Base-by-base conservation (phyloP, 2,888 invertebrate genomes). In the Eupithecia pulchellata region DNA sequence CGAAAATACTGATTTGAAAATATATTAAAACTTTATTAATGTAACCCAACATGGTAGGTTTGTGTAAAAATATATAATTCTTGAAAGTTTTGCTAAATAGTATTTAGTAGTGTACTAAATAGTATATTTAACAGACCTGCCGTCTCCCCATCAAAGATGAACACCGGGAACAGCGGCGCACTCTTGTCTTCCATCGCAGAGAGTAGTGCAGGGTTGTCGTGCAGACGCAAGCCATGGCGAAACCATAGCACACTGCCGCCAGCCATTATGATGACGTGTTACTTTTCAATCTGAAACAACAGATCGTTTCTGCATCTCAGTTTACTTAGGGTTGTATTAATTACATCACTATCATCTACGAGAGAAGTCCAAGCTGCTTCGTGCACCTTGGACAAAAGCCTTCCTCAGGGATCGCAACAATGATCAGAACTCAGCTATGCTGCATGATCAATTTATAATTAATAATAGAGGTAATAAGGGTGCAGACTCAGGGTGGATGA, bases 121-220 rank as follows among this genome's bases (percentile, higher is more conserved):
- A n/a, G n/a, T n/a, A n/a, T n/a, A n/a, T n/a, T n/a, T n/a, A n/a
- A 27, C 29, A 32, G 32, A 96, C 97, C 96, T 78, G 96, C 96
- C 75, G 96, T 96, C 85, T 96, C 95, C n/a, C 96, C 97, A 86
- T 97, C 97, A 82, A 97, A 97, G 77, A 97, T 96, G 82, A 96
- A 97, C 2, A 97, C 80, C 0, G 96, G 96, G 78, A 96, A 95
- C 79, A 97, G 90, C 0, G 92, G 91, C n/a, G 71, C 78, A 1
- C 55, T 79, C 63, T 73, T 82, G 64, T 93, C 88, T 69, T 89
- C 86, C 5, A 96, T 69, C 0, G 96, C 96, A 30, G 94, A 92
- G 47, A 95, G 85, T 34, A 97, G 83, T 0, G 97, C 95, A 0
- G 97, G 96, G 88, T 96, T 96, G 88, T 97, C 97, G 80, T 97